Conservation (phyloP, 2,797 vertebrate genomes). For the Cetoscarus ocellatus region DNA sequence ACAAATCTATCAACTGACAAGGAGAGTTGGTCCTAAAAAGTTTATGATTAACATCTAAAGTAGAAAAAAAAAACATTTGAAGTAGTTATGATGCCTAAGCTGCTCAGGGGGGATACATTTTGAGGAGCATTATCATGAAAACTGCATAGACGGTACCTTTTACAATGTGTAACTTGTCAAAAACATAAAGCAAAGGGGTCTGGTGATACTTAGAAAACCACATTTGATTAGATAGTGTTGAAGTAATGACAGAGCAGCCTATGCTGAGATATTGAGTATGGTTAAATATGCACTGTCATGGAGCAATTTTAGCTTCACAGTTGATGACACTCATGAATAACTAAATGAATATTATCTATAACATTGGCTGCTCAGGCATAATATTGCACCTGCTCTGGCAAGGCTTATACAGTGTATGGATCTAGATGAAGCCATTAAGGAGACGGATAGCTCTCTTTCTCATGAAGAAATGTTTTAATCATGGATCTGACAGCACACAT, state of each 20-base stretch:
- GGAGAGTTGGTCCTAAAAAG: too few relatives aligned
- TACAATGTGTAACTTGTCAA: neutral
- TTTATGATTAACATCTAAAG: too few relatives aligned
- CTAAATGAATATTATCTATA: constrained; percentile 74
- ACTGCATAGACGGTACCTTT: too few relatives aligned
- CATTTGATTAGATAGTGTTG: constrained; percentile 30
- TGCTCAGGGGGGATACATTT: too few relatives aligned
- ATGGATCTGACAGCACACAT: constrained; percentile 1
- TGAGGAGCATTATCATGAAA: too few relatives aligned
- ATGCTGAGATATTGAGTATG: constrained; percentile 49
- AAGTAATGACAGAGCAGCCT: constrained; percentile 35
- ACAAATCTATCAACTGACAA: too few relatives aligned
- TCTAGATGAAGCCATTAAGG: constrained; percentile 64
- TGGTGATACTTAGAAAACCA: constrained; percentile 10
- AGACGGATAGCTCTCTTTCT: constrained; percentile 59
- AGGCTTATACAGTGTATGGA: constrained; percentile 51
- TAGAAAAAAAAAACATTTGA: too few relatives aligned
- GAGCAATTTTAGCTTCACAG: constrained; percentile 70
- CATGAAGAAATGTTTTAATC: constrained; percentile 12
- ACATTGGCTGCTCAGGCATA: constrained; percentile 61
- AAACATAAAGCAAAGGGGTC: neutral
- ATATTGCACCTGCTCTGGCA: constrained; percentile 63
- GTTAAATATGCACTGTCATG: constrained; percentile 71
- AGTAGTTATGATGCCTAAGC: too few relatives aligned
- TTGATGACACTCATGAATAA: constrained; percentile 74